phyloP scores from a whole-genome alignment of 30 jellyfish, hydroid and myxozoan species.

The Catostylus mosaicus region DNA sequence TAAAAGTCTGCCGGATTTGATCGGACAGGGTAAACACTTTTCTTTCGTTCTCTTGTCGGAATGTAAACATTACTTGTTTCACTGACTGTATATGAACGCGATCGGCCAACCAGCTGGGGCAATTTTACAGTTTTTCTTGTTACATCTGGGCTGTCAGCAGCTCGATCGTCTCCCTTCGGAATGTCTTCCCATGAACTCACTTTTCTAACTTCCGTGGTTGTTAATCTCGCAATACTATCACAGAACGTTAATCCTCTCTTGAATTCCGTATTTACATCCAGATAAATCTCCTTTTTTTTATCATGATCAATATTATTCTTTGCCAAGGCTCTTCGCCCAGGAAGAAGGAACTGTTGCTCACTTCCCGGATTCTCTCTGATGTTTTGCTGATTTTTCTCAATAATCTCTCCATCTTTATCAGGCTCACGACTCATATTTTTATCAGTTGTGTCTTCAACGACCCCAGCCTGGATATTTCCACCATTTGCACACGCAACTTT shows the following conservation, averaged over 20 bases:
- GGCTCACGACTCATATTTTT: neutral
- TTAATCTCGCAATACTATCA: neutral
- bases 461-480: no score
- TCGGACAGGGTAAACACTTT: neutral
- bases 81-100: slow-evolving; percentile 21
- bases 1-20: neutral
- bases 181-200: slow-evolving; percentile 16
- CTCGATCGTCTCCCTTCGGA: neutral
- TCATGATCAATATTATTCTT: neutral
- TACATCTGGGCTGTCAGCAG: slow-evolving; percentile 13
- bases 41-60: neutral
- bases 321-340: neutral
- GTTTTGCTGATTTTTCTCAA: neutral
- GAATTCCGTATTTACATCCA: neutral
- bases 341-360: neutral
- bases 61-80: slow-evolving; percentile 14
- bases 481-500: neutral
- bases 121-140: neutral
- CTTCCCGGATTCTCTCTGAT: neutral
- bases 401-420: neutral
- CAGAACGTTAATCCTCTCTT: neutral
- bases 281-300: neutral
- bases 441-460: neutral
- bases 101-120: neutral
- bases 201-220: neutral